Base-by-base conservation (phyloP, 2,888 invertebrate species). In the Gandaritis pyraliata region DNA sequence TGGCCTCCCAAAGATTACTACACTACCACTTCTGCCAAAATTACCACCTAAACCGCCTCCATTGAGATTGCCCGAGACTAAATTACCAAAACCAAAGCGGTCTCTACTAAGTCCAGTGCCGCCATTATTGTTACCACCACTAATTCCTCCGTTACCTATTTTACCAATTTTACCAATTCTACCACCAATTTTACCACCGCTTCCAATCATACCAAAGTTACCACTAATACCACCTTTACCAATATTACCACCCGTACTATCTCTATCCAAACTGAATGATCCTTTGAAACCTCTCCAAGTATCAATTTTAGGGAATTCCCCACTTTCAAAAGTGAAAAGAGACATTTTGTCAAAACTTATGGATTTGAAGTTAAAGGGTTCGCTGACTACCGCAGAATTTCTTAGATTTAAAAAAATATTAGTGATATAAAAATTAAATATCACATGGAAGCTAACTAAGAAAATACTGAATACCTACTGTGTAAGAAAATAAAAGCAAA, bases 331-430 rank as follows among this genome's bases (percentile, higher is more conserved):
- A 57, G 2, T 76, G 50, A 48, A 78, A 74, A 39, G 67, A 65
- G 72, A 68, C 39, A 67, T 83, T 43, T 56, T 79, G 43, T 68
- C 76, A 43, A 85, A 78, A 57, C 74, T 90, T 3, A 13, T 75
- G 7, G 73, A 83, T 11, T 69, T 89, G 39, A 85, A 76, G 58
- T 78, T 62, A 13, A 76, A 72, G 54, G 86, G 88, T 0, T 75
- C 80, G 0, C 58, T 89, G 49, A 80, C 84, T 0, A 70, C 77
- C 1, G 64, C 74, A 1, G 83, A 87, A 57, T 85, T 76, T 71
- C 36, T 77, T 15, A 75, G 75, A 45, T 83, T 86, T 65, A 84
- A 76, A 59, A 85, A 78, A 58, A 53, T 87, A 12, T 65, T 86
- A 12, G 52, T 77, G 5, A 66, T 68, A 58, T 75, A 41, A 15